Evolutionary conservation across 2,888 invertebrate genomes (phyloP).

Genomic region (Scaptomyza polygonia): DNA sequence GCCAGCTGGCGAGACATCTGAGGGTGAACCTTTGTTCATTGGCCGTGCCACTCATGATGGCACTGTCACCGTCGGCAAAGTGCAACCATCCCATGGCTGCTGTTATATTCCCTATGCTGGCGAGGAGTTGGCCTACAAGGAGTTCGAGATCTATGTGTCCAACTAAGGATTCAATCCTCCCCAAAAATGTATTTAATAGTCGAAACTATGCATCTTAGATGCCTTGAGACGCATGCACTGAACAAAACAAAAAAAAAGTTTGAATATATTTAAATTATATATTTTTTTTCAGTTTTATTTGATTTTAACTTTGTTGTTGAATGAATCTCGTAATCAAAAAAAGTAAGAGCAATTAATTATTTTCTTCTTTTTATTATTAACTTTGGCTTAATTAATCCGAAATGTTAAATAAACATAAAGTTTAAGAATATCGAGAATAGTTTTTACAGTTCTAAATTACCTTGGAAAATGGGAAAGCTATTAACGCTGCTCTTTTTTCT

Average conservation of each 20-base stretch:
- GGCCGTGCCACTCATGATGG: slow-evolving; percentile 92
- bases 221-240: slow-evolving; percentile 46
- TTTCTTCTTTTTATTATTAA: slow-evolving; percentile 30
- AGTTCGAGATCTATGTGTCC: slow-evolving; percentile 89
- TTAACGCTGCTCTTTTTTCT: slow-evolving; percentile 22
- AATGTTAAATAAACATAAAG: slow-evolving; percentile 44
- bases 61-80: slow-evolving; percentile 91
- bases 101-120: slow-evolving; percentile 94
- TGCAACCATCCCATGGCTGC: slow-evolving; percentile 92
- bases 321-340: slow-evolving; percentile 37
- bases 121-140: slow-evolving; percentile 91
- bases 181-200: slow-evolving; percentile 40
- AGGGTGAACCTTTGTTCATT: slow-evolving; percentile 91
- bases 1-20: slow-evolving; percentile 89
- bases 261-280: slow-evolving; percentile 25
- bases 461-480: slow-evolving; percentile 31
- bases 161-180: slow-evolving; percentile 66
- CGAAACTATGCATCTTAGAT: slow-evolving; percentile 39
- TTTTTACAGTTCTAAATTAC: slow-evolving; percentile 8
- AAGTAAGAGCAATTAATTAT: slow-evolving; percentile 1
- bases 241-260: slow-evolving; percentile 8
- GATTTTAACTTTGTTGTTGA: slow-evolving; percentile 17
- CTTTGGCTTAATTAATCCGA: slow-evolving; percentile 33
- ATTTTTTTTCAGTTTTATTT: slow-evolving; percentile 19
- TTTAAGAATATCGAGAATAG: slow-evolving; percentile 19